These are phyloP conservation scores for Theonella swinhoei DNA, from an alignment of 37 sponge, comb jelly and placozoan species.

Conservation along the genomic window DNA sequence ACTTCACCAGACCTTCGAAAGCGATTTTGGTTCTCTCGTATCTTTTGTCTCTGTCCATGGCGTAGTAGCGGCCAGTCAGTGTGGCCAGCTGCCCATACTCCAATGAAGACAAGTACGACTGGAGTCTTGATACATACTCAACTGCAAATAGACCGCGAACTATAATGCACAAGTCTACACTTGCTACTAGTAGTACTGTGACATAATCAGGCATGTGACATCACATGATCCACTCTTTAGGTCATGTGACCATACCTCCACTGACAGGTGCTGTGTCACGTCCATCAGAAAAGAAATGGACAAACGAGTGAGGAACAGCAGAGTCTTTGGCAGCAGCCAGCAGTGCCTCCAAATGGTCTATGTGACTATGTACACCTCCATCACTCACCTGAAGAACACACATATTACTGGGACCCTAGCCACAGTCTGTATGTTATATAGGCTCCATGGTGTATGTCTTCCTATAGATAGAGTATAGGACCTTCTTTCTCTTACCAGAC, in stretches of 20 bases:
- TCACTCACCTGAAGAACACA: conserved; percentile 73
- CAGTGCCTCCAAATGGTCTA: conserved; percentile 83
- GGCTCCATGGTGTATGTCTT: no score
- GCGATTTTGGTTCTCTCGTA: conserved; percentile 92
- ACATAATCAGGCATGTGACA: no score
- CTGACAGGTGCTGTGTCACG: conserved; percentile 94
- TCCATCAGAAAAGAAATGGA: conserved; percentile 98
- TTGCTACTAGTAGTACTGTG: no score
- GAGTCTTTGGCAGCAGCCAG: conserved; percentile 81
- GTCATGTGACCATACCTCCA: conserved; percentile 77
- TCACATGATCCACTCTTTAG: neutral
- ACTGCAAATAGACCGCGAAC: conserved; percentile 35
- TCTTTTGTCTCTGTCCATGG: conserved; percentile 98
- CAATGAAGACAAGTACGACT: conserved; percentile 49
- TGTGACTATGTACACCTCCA: conserved; percentile 98
- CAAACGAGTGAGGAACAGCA: conserved; percentile 69
- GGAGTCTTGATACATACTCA: conserved; percentile 64
- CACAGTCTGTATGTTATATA: no score
- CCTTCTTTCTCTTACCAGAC: conserved; percentile 61
- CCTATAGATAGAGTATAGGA: no score
- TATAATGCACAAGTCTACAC: no score
- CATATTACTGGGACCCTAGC: no score
- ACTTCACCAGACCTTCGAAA: conserved; percentile 88
- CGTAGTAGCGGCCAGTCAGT: conserved; percentile 95
- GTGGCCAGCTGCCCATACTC: conserved; percentile 87